Evolutionary conservation across 2,888 invertebrate genomes (phyloP).

Genomic region (Limnephilus rhombicus): DNA sequence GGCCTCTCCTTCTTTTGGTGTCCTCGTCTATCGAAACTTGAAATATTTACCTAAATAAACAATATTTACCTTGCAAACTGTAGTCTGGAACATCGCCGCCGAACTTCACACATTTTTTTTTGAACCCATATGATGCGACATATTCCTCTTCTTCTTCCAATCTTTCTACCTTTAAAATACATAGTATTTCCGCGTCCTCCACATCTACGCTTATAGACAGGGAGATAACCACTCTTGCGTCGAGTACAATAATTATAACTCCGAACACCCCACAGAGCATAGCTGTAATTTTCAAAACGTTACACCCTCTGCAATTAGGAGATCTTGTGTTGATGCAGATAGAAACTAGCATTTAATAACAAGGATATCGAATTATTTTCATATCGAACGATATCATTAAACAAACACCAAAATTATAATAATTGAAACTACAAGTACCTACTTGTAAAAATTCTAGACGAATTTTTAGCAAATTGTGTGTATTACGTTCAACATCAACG

Average conservation of each 20-base stretch:
- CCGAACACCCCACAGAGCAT: conserved; percentile 46
- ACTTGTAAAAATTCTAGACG: neutral
- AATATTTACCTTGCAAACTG: too few species aligned
- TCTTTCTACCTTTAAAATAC: neutral
- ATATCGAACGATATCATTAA: neutral
- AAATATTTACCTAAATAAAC: too few species aligned
- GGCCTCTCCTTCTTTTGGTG: too few species aligned
- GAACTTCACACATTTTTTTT: neutral
- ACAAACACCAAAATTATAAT: neutral
- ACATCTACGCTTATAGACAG: neutral
- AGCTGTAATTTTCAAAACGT: conserved; percentile 54
- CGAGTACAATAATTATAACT: conserved; percentile 62
- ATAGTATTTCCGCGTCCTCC: neutral
- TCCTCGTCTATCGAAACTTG: too few species aligned
- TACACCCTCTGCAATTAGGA: conserved; percentile 46
- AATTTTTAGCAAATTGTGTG: neutral
- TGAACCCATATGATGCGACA: neutral
- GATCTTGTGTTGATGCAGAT: conserved; percentile 54
- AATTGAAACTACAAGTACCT: neutral
- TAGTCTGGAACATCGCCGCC: too few species aligned
- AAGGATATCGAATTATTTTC: conserved; percentile 1
- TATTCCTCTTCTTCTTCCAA: neutral
- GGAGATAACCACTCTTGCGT: conserved; percentile 3
- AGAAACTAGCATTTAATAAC: conserved; percentile 50
- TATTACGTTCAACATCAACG: neutral